Evolutionary conservation across 2,797 vertebrate species (phyloP), one percentile per base, ranked within the genome.

Genomic region (Yasuhikotakia modesta): DNA sequence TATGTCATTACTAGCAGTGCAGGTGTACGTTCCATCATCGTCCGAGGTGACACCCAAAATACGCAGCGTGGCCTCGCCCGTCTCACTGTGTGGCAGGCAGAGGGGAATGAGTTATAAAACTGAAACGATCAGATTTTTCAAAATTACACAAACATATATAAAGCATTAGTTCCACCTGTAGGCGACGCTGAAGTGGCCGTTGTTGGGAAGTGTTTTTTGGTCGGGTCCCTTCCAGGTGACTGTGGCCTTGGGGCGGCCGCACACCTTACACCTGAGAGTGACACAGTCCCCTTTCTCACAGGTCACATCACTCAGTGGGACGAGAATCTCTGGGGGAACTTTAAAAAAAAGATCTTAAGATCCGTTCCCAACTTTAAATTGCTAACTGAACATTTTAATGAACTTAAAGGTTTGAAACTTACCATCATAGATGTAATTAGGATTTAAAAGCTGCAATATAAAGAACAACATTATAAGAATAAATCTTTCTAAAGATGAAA

Each of bases 341-440:
- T 85, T 0, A 81, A 39, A 43, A 79, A 27, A 2, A 27, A 66
- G 1, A 46, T 4, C 3, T n/a, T 52, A 17, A 67, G 6, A 45
- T 63, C 8, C 0, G 8, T 58, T 27, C 57, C 21, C 3, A 21
- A 35, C 45, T 39, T 19, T 21, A 27, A 30, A 65, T 10, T 6
- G 19, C 32, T 73, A 1, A 35, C 52, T 14, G 27, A 27, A 27
- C 27, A 27, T 27, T 2, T 2, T 27, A 27, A 27, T 4, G 2
- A 27, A 27, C 27, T 27, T 11, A 22, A 19, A 69, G 12, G 72
- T 22, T 7, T 27, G 13, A 1, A 79, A 93, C 96, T 94, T 90
- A 98, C 97, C 96, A 90, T 98, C 97, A 84, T 98, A 99, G 90
- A 99, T 97, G 91, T 96, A 98, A 92, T 95, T 98, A 86, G 97